Base-by-base conservation (phyloP, 2,797 vertebrate genomes). In the Vipera latastei region DNA sequence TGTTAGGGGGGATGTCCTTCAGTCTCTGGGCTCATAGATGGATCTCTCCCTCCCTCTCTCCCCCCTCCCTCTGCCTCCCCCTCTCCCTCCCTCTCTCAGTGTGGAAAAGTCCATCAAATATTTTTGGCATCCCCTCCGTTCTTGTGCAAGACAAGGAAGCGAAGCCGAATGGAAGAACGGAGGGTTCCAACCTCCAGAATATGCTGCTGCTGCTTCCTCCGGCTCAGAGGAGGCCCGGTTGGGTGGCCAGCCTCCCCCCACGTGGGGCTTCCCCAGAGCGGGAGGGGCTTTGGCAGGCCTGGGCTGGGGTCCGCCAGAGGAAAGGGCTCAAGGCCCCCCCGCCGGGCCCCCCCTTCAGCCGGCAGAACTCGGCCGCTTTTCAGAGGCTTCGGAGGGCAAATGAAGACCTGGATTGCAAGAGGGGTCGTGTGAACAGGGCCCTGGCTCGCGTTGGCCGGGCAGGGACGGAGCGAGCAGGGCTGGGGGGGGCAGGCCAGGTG, bases 381-480 rank as follows among this genome's bases (percentile, higher is more conserved):
- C 69, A 1, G 32, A 6, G 0, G 69, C 69, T 78, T 22, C 73
- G 11, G 73, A 2, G 0, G 73, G 7, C 38, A 1, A 22, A 20
- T 0, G 73, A 22, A 1, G 32, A 2, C 7, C 32, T 4, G 18
- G 32, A 3, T 0, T 0, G 69, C 16, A 7, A 3, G 38, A 9
- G 69, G 3, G 73, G 7, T 8, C 1, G 38, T 4, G 18, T 38
- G 38, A 20, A 44, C 1, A 0, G 32, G 32, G 32, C n/a, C 65
- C 13, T 0, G 28, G 38, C 38, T 38, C 38, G 18, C 14, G 20
- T 2, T 2, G 69, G 32, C 69, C 9, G 32, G 69, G 14, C 1
- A 44, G 69, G 38, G 38, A 1, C 18, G 0, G 28, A 16, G n/a
- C 0, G 63, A 4, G 63, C 4, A 0, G 28, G n/a, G 61, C 18